Conservation (phyloP, 1,140 invertebrate species). For the Drosophila virilis region DNA sequence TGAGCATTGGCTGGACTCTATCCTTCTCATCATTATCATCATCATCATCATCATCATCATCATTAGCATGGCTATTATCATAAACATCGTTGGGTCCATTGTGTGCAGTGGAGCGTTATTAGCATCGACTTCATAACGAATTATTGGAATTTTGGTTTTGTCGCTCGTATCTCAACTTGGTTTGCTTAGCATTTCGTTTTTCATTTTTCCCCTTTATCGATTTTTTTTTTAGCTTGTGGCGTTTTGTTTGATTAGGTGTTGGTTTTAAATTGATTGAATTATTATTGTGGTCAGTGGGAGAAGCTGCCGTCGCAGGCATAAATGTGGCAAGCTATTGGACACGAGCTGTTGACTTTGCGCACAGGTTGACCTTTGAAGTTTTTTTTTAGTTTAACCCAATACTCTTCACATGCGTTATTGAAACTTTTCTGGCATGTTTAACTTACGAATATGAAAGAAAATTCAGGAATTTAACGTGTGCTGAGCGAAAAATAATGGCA, state of each 20-base stretch:
- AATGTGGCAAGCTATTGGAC: constrained; percentile 10
- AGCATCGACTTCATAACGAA: constrained; percentile 80
- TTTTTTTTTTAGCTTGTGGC: constrained; percentile 35
- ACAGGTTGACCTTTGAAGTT: background rate
- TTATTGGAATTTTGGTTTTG: constrained; percentile 71
- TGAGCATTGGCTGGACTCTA: constrained; percentile 11
- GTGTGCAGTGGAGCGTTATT: constrained; percentile 77
- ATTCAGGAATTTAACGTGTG: background rate
- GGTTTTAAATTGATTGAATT: constrained; percentile 79
- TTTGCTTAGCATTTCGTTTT: constrained; percentile 27
- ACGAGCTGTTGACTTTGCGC: constrained; percentile 20
- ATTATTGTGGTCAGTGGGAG: constrained; percentile 58
- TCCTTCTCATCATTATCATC: constrained; percentile 21
- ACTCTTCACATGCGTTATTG: background rate
- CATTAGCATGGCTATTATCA: constrained; percentile 35
- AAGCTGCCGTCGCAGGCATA: background rate
- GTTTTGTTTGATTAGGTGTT: constrained; percentile 62
- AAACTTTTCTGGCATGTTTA: background rate
- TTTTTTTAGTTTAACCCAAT: background rate
- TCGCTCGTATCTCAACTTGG: constrained; percentile 13
- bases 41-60: constrained; percentile 16
- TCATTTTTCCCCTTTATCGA: constrained; percentile 42
- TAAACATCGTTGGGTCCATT: constrained; percentile 60
- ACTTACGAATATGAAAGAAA: background rate
- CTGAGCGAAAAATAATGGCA: background rate